A percentile compares a stretch with the other conserved stretches of the same genome.
These are phyloP conservation scores for Deilephila porcellus DNA, from an alignment of 2,888 invertebrate genomes.

Conservation along the genomic window DNA sequence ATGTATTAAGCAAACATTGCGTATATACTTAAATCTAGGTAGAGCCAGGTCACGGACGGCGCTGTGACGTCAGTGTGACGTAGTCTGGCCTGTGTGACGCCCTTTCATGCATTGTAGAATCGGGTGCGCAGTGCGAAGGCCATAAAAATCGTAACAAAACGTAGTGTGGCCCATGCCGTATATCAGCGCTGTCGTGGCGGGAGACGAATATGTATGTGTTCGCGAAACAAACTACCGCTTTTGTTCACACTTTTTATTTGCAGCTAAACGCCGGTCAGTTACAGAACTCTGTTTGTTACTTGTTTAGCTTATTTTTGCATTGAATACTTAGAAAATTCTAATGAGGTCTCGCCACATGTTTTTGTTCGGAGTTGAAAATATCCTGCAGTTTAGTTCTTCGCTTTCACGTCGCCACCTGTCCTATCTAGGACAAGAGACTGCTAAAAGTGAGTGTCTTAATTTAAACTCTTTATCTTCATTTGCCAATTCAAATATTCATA, in stretches of 20 bases:
- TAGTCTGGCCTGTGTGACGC: conserved; percentile 32
- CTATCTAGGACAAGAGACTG: background rate
- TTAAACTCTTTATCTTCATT: background rate
- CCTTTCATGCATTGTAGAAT: background rate
- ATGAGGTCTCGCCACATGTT: background rate
- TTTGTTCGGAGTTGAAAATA: background rate
- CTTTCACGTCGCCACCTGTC: background rate
- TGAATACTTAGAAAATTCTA: background rate
- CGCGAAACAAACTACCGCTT: background rate
- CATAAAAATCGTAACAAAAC: conserved; percentile 26
- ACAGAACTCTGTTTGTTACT: background rate
- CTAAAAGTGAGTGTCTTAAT: background rate
- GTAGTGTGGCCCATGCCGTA: background rate
- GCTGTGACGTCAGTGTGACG: conserved; percentile 50
- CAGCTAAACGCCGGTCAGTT: background rate
- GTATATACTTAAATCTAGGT: conserved; percentile 25
- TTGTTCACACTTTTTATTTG: conserved; percentile 17
- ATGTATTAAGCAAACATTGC: conserved; percentile 17
- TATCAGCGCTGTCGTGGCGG: conserved; percentile 6
- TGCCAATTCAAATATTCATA: background rate
- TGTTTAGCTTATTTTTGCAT: background rate
- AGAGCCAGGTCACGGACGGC: conserved; percentile 42
- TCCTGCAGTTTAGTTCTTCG: background rate
- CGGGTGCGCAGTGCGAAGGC: conserved; percentile 18
- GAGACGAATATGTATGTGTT: conserved; percentile 8